These are phyloP conservation scores for Mercenaria mercenaria DNA, from an alignment of 1,140 invertebrate genomes.

Conservation along the genomic window DNA sequence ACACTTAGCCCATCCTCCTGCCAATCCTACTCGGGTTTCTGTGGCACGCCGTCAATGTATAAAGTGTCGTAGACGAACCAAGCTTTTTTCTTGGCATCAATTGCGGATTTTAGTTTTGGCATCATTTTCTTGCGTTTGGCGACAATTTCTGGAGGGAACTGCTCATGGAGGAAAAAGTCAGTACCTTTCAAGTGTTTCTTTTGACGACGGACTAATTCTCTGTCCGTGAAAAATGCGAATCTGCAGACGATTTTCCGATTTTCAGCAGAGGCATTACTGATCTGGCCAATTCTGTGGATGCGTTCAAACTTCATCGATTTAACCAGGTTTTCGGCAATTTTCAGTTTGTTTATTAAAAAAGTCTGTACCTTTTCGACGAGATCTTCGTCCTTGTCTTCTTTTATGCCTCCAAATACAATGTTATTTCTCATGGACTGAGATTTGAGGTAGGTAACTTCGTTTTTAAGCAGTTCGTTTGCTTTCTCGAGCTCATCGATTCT, in stretches of 20 bases:
- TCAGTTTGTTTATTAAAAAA: background rate
- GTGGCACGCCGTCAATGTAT: background rate
- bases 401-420: background rate
- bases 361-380: background rate
- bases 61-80: no score
- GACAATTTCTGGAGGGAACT: no score
- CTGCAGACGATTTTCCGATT: background rate
- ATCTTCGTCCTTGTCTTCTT: background rate
- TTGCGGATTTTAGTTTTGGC: no score
- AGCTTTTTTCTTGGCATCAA: no score
- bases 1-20: background rate
- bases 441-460: background rate
- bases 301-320: background rate
- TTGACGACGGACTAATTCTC: background rate
- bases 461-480: no score
- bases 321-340: background rate
- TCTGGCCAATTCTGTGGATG: no score
- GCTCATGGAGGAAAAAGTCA: no score
- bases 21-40: background rate
- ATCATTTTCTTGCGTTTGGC: no score
- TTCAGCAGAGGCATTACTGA: no score
- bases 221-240: conserved; percentile 3
- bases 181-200: background rate
- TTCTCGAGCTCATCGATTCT: no score
- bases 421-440: no score